phyloP scores from a whole-genome alignment of 2,113 vertebrate species.

The Gavia stellata region DNA sequence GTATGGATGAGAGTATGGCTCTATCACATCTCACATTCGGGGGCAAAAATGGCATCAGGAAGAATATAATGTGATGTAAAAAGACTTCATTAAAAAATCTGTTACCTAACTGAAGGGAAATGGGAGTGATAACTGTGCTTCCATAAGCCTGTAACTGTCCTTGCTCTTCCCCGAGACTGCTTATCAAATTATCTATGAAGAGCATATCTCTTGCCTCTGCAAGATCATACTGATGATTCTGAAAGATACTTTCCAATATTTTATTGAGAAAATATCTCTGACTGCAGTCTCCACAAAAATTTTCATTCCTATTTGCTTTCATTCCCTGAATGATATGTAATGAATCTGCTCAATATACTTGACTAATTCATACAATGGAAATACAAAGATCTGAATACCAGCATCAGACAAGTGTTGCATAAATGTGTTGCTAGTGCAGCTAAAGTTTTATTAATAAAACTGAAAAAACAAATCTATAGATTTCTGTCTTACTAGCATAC shows the following conservation, averaged over 20 bases:
- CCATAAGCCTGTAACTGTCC: neutral
- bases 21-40: neutral
- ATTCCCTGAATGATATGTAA: neutral
- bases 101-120: neutral
- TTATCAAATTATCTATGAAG: neutral
- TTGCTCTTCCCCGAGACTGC: neutral
- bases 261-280: neutral
- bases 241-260: neutral
- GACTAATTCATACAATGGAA: neutral
- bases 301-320: neutral
- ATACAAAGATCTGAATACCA: neutral
- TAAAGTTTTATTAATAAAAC: neutral
- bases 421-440: neutral
- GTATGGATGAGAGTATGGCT: neutral
- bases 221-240: neutral
- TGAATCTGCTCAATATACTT: neutral
- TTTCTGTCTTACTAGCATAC: neutral
- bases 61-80: neutral
- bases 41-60: neutral
- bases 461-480: neutral
- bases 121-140: neutral
- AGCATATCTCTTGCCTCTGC: neutral
- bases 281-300: neutral
- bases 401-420: neutral
- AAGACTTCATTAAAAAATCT: neutral